Evolutionary conservation across 2,113 vertebrate species (phyloP).

Genomic region (Odontesthes bonariensis): DNA sequence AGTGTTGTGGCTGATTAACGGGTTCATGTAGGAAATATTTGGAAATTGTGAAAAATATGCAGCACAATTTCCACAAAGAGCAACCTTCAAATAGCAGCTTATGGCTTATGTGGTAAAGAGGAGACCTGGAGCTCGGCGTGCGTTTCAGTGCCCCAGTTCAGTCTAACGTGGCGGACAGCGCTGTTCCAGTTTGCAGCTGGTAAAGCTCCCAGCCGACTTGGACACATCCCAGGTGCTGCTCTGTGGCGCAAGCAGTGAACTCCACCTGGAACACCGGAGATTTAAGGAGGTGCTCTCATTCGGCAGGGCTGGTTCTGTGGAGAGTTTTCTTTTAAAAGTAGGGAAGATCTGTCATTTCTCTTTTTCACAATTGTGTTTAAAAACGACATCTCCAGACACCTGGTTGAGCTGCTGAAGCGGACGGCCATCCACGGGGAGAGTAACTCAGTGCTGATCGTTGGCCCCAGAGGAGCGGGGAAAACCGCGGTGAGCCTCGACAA

Average conservation of each 20-base stretch:
- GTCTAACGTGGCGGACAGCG: constrained; percentile 41
- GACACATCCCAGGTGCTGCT: constrained; percentile 10
- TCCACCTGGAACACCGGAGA: neutral
- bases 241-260: neutral
- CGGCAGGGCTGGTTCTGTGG: neutral
- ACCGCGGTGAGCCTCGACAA: constrained; percentile 82
- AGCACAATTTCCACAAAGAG: no score
- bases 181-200: constrained; percentile 50
- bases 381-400: constrained; percentile 82
- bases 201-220: constrained; percentile 30
- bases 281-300: neutral
- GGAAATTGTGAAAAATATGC: no score
- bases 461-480: constrained; percentile 93
- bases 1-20: no score
- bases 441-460: constrained; percentile 94
- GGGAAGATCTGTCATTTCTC: no score
- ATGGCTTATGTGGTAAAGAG: constrained; percentile 2
- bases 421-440: constrained; percentile 92
- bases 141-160: constrained; percentile 57
- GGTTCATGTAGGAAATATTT: no score
- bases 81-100: no score
- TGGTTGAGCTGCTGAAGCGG: constrained; percentile 91
- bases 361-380: neutral
- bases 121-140: neutral
- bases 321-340: neutral